Evolutionary conservation across 2,113 vertebrate species (phyloP).

Genomic region (Xiphophorus hellerii): DNA sequence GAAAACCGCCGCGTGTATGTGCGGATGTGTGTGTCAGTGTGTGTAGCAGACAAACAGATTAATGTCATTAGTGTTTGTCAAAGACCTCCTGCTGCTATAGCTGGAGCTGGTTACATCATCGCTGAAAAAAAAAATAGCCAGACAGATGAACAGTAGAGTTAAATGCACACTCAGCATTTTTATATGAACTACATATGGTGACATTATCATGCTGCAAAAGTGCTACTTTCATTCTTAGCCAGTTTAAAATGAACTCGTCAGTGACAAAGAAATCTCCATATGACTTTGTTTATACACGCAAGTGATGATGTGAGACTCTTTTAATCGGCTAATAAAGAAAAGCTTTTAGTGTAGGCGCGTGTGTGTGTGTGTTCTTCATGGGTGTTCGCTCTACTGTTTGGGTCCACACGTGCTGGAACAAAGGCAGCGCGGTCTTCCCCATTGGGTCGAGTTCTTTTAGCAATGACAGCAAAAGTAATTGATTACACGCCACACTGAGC

Average conservation of each 20-base stretch:
- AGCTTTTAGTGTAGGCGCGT: not conserved
- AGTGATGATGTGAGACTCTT: slow-evolving; percentile 10
- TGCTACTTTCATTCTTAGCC: not conserved
- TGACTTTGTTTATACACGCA: slow-evolving; percentile 1
- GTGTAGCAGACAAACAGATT: slow-evolving; percentile 60
- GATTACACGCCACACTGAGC: slow-evolving; percentile 74
- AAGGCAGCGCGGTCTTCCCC: slow-evolving; percentile 46
- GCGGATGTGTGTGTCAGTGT: slow-evolving; percentile 17
- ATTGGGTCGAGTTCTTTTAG: slow-evolving; percentile 30
- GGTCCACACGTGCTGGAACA: slow-evolving; percentile 59
- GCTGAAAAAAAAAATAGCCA: slow-evolving; percentile 12
- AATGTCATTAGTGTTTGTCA: slow-evolving; percentile 59
- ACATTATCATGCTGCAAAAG: slow-evolving; percentile 1
- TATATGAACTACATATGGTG: not conserved
- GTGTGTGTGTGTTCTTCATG: slow-evolving; percentile 37
- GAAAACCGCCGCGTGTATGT: slow-evolving; percentile 8
- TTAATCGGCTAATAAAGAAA: slow-evolving; percentile 18
- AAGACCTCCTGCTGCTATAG: slow-evolving; percentile 49
- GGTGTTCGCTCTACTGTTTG: slow-evolving; percentile 42
- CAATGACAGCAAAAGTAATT: slow-evolving; percentile 74
- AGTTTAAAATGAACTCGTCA: slow-evolving; percentile 11
- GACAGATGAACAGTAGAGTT: not conserved
- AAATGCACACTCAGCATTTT: slow-evolving; percentile 16
- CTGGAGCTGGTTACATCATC: slow-evolving; percentile 46
- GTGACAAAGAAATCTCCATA: slow-evolving; percentile 5